phyloP scores from a whole-genome alignment of 2,888 invertebrate genomes.

The Lithophane ornitopus region DNA sequence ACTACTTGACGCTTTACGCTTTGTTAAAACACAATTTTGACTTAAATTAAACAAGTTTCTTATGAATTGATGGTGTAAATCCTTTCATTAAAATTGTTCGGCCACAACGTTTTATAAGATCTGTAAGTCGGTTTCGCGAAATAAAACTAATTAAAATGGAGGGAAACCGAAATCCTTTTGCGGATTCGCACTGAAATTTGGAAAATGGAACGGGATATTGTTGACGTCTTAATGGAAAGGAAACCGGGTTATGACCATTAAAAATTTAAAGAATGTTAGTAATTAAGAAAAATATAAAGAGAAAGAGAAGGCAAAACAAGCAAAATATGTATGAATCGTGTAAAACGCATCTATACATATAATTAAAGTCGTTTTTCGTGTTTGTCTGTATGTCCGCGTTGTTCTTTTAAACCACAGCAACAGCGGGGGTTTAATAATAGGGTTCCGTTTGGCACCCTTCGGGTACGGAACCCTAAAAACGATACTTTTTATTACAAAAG shows the following conservation, averaged over 20 bases:
- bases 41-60: slow-evolving; percentile 81
- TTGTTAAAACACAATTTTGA: slow-evolving; percentile 74
- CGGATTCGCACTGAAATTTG: slow-evolving; percentile 50
- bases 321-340: not conserved
- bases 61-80: slow-evolving; percentile 77
- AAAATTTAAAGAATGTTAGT: slow-evolving; percentile 9
- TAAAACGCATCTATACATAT: no score
- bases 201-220: slow-evolving; percentile 47
- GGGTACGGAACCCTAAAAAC: no score
- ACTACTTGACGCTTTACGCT: slow-evolving; percentile 70
- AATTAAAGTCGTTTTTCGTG: no score
- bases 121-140: slow-evolving; percentile 81
- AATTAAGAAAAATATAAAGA: slow-evolving; percentile 12
- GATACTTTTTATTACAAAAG: not conserved
- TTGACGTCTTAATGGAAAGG: slow-evolving; percentile 54
- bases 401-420: no score
- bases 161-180: slow-evolving; percentile 62
- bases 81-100: slow-evolving; percentile 87
- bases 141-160: slow-evolving; percentile 86
- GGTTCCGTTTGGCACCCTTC: no score
- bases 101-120: slow-evolving; percentile 85
- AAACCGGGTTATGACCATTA: slow-evolving; percentile 51
- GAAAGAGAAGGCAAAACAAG: not conserved
- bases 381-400: no score
- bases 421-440: no score